Evolutionary conservation across 2,888 invertebrate genomes (phyloP).

Genomic region (Spisula solida): DNA sequence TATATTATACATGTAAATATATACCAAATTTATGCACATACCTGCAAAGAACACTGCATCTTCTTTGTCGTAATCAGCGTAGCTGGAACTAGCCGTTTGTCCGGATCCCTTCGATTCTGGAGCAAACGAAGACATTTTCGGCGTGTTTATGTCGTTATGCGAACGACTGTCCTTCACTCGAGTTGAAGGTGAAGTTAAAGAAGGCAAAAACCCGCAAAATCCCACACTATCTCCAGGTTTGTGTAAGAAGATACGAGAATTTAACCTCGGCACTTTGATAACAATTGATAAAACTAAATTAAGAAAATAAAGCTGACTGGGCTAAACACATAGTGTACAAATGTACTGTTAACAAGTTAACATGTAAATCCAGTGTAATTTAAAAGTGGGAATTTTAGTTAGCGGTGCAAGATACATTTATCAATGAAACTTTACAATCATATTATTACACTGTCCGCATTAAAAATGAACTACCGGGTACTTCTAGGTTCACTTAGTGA

Average conservation of each 20-base stretch:
- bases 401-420: too few species aligned
- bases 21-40: slow-evolving; percentile 51
- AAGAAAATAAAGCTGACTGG: slow-evolving; percentile 28
- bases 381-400: too few species aligned
- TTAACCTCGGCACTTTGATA: background rate
- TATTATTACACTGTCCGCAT: too few species aligned
- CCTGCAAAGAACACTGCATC: slow-evolving; percentile 81
- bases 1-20: too few species aligned
- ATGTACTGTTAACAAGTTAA: too few species aligned
- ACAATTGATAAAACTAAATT: slow-evolving; percentile 10
- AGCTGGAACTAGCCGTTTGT: slow-evolving; percentile 45
- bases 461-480: too few species aligned
- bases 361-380: too few species aligned
- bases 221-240: background rate
- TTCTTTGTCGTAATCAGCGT: slow-evolving; percentile 73
- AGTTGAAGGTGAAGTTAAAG: background rate
- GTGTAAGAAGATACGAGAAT: slow-evolving; percentile 21
- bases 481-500: too few species aligned
- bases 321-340: background rate
- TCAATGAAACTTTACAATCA: too few species aligned
- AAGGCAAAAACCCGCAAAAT: background rate
- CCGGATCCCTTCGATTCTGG: slow-evolving; percentile 75
- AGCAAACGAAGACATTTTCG: slow-evolving; percentile 82
- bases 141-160: background rate
- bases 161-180: background rate